Base-by-base conservation (phyloP, 2,797 vertebrate species). In the Arrhamphus sclerolepis region DNA sequence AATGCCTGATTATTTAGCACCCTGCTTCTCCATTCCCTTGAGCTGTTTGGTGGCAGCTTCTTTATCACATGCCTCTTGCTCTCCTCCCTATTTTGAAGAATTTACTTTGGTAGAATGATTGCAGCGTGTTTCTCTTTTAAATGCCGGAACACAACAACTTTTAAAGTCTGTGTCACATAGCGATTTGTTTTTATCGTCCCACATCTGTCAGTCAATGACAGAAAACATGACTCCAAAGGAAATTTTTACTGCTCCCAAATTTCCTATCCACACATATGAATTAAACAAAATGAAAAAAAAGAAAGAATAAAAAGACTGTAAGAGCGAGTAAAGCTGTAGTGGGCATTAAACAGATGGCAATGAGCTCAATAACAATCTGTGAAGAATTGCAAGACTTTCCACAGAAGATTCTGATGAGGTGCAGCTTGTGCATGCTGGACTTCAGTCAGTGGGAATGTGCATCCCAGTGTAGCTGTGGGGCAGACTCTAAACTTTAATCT, bases 131-230 rank as follows among this genome's bases (percentile, higher is more conserved):
- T 81, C 83, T 78, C 77, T 77, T 81, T 82, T 81, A 89, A 90
- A 85, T 71, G 78, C 73, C 49, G 20, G 71, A 78, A 81, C 74
- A 77, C 49, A 70, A 66, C 71, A 70, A 79, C 42, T 69, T 88
- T 87, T 89, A 86, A 87, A 84, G 90, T 81, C 49, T 2, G 77
- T 63, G 74, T 76, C 75, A 81, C 70, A 62, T 73, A 68, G 78
- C 58, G 74, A 82, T 86, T 83, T 62, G 52, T 87, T 89, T 91
- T 91, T 79, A 88, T 87, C 78, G 51, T 68, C 72, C 73, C 72
- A 55, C 60, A 63, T 80, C 78, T 75, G 86, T 78, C 89, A 85
- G 73, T 89, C 88, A 84, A 52, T 46, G 28, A 62, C 55, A 80
- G 70, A 82, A 81, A 78, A 78, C 52, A 62, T 71, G 73, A 82